These are phyloP conservation scores for Centropus unirufus DNA, from an alignment of 2,113 vertebrate genomes.

Conservation along the genomic window DNA sequence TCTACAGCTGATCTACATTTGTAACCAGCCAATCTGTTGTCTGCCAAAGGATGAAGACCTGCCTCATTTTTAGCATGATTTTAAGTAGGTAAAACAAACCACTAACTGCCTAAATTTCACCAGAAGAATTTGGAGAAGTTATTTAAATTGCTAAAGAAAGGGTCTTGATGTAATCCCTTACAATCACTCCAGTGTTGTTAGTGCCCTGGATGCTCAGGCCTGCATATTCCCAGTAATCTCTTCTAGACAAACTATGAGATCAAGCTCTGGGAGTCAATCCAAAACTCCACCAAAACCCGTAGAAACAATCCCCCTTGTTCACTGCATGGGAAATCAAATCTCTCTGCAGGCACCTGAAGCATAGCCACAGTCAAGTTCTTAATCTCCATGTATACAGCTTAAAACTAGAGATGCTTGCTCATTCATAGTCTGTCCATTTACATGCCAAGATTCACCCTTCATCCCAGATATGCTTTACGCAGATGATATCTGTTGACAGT, in stretches of 20 bases:
- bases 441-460: background rate
- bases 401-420: background rate
- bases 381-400: background rate
- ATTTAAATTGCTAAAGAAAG: background rate
- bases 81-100: background rate
- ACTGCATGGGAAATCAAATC: background rate
- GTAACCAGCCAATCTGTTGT: background rate
- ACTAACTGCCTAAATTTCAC: background rate
- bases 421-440: background rate
- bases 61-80: background rate
- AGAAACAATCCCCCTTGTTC: background rate
- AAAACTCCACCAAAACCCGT: background rate
- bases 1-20: background rate
- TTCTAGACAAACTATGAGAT: background rate
- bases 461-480: constrained; percentile 45
- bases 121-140: background rate
- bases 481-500: constrained; percentile 34
- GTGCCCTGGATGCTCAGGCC: background rate
- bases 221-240: constrained; percentile 21
- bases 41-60: background rate
- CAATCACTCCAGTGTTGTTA: background rate
- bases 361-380: background rate
- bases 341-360: constrained; percentile 7
- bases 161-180: background rate
- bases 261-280: background rate